These are phyloP conservation scores for Crotalus tigris DNA, from an alignment of 2,113 vertebrate species.

Conservation along the genomic window DNA sequence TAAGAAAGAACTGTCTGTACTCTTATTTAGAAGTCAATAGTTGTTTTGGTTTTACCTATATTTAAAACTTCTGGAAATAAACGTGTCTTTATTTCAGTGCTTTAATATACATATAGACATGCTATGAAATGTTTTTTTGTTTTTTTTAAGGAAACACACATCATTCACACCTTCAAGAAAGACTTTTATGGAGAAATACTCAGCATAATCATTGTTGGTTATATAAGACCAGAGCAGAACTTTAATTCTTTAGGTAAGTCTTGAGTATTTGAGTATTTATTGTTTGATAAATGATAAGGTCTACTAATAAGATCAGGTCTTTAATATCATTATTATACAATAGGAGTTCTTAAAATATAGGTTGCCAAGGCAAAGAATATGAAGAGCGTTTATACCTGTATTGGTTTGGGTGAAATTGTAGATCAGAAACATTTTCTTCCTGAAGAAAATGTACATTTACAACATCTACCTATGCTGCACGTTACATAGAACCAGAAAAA, in stretches of 20 bases:
- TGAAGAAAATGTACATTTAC: not conserved
- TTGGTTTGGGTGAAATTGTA: not conserved
- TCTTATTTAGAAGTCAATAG: not conserved
- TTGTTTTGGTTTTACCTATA: not conserved
- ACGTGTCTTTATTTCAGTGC: not conserved
- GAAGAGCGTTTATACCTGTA: not conserved
- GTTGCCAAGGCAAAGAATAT: not conserved
- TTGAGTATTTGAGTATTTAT: not conserved
- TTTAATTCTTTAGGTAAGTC: conserved; percentile 86
- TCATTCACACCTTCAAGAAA: conserved; percentile 92
- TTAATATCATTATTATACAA: not conserved
- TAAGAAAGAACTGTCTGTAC: not conserved
- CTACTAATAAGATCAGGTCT: not conserved
- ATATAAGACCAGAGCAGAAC: conserved; percentile 92
- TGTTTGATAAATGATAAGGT: not conserved
- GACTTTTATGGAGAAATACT: conserved; percentile 94
- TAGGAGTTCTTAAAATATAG: not conserved
- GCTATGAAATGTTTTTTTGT: not conserved
- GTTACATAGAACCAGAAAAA: not conserved
- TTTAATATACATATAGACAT: not conserved
- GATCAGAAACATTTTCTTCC: not conserved
- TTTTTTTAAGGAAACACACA: conserved; percentile 87
- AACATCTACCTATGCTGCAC: not conserved
- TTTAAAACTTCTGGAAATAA: not conserved
- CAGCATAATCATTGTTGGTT: conserved; percentile 86